Evolutionary conservation across 2,113 vertebrate genomes (phyloP).

Genomic region (Miniopterus natalensis): DNA sequence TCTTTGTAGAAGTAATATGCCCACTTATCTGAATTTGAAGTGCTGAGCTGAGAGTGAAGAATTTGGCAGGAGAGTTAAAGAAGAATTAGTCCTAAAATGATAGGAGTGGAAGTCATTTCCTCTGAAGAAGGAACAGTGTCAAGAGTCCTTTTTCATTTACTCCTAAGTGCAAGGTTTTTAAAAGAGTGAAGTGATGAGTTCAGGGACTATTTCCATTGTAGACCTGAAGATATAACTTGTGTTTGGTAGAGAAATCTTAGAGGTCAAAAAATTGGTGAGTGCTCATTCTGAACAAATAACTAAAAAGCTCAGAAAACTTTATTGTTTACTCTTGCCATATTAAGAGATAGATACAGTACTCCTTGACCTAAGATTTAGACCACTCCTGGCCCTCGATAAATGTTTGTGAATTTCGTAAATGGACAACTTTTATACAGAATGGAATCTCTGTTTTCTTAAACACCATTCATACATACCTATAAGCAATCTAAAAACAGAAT

Average conservation of each 20-base stretch:
- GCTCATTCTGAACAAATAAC: background rate
- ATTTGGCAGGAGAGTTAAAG: background rate
- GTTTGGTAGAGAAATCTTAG: constrained; percentile 37
- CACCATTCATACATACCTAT: background rate
- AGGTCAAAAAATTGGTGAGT: background rate
- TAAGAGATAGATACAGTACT: background rate
- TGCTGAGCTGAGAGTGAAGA: background rate
- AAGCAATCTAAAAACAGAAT: background rate
- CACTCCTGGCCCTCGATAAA: background rate
- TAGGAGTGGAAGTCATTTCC: background rate
- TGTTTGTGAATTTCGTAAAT: background rate
- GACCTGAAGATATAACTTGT: background rate
- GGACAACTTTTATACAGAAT: background rate
- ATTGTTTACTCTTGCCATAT: background rate
- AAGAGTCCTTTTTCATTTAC: background rate
- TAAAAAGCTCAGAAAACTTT: constrained; percentile 3
- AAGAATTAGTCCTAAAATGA: background rate
- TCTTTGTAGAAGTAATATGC: background rate
- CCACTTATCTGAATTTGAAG: background rate
- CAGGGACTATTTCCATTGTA: background rate
- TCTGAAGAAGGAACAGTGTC: background rate
- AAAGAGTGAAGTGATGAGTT: background rate
- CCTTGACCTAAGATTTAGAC: background rate
- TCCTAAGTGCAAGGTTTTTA: constrained; percentile 15
- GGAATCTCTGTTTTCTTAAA: background rate